Evolutionary conservation across 2,113 vertebrate species (phyloP).

Genomic region (Neomonachus schauinslandi): DNA sequence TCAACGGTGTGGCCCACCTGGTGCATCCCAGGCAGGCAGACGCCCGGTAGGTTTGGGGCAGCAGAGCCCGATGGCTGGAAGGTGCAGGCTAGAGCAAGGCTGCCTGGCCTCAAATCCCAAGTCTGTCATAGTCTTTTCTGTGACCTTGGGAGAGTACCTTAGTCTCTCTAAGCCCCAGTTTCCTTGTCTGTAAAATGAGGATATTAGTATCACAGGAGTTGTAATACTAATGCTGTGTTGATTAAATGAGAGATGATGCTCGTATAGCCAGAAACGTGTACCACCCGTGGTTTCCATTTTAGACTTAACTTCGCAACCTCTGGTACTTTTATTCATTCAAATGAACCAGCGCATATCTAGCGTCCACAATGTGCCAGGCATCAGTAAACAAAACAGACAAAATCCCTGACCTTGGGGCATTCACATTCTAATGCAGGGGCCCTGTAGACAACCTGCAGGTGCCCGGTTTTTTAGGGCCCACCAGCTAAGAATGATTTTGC

Average conservation of each 20-base stretch:
- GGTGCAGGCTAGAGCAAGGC: neutral
- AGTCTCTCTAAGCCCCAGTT: neutral
- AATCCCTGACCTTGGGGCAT: neutral
- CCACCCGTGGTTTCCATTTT: neutral
- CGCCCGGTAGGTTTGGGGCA: constrained; percentile 87
- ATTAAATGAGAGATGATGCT: neutral
- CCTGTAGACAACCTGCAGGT: neutral
- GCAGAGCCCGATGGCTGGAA: neutral
- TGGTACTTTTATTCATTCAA: neutral
- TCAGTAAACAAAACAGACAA: neutral
- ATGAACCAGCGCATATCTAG: neutral
- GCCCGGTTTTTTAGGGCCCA: neutral
- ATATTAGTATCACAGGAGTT: neutral
- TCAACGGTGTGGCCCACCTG: constrained; percentile 89
- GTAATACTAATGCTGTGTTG: neutral
- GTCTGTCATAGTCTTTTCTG: neutral
- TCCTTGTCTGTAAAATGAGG: neutral
- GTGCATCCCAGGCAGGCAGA: constrained; percentile 91
- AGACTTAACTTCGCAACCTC: neutral
- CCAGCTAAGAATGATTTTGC: neutral
- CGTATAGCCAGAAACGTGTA: neutral
- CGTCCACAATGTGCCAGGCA: neutral
- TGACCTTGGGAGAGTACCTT: neutral
- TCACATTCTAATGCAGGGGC: neutral
- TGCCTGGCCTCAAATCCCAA: neutral